Base-by-base conservation (phyloP, 1,140 invertebrate genomes). In the Drosophila navojoa region DNA sequence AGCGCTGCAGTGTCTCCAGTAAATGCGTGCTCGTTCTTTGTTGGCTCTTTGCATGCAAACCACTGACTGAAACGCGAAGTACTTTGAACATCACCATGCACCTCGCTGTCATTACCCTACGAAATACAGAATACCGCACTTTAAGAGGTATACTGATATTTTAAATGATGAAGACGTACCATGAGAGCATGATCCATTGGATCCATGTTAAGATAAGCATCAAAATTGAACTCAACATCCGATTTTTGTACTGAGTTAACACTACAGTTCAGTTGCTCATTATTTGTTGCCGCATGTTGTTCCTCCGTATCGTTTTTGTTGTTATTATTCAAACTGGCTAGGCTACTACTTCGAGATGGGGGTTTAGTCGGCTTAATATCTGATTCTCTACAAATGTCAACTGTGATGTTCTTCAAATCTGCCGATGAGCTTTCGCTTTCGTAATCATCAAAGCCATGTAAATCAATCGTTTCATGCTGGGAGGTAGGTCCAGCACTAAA, bases 391-490 rank as follows among this genome's bases (percentile, higher is more conserved):
- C 27, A 19, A 0, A 16, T 22, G 7, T 64, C 19, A 22, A 57
- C 60, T 10, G 50, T 66, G 1, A 40, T 32, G 1, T 15, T 7
- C 45, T 60, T 92, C 5, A 91, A 77, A 11, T 74, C 54, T 5
- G 55, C 13, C 6, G 49, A 45, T 16, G 42, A 25, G 3, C 93
- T 93, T 93, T 94, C 90, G 93, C 75, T 68, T 19, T 90, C 90
- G 4, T 68, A 90, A 76, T 97, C 96, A 47, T 98, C 97, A 93
- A 98, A 99, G 5, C 98, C 98, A 61, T 95, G 95, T 54, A 98
- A 92, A 91, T 98, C 98, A 67, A 99, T 98, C n/a, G 96, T 98
- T 76, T 98, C 98, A 75, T 96, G 94, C 84, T 98, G 96, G 52
- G 97, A 98, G 55, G 96, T 96, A 32, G 97, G 97, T 38, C 97